Evolutionary conservation across 1,140 invertebrate species (phyloP).

Genomic region (Macrobrachium rosenbergii): DNA sequence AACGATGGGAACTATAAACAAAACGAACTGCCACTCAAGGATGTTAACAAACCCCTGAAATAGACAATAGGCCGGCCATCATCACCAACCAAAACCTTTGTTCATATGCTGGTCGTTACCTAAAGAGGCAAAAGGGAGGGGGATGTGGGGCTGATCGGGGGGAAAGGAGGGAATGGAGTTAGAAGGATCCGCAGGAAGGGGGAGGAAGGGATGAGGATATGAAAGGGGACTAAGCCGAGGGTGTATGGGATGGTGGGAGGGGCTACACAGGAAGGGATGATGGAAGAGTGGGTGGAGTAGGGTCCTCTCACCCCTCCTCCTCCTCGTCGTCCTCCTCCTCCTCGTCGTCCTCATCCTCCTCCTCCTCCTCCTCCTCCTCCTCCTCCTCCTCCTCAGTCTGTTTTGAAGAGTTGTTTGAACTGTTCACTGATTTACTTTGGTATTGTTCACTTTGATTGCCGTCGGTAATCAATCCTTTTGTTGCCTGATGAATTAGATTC

Average conservation of each 20-base stretch:
- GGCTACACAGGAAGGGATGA: neutral
- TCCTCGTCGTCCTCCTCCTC: no score
- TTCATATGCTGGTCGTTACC: neutral
- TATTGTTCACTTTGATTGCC: no score
- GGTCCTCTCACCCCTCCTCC: neutral
- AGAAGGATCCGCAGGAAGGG: neutral
- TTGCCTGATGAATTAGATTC: no score
- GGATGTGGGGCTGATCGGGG: no score
- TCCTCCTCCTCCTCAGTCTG: no score
- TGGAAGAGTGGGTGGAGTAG: neutral
- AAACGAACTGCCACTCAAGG: neutral
- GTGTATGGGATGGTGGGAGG: neutral
- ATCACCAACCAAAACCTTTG: neutral
- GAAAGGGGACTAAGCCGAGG: neutral
- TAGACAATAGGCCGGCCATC: conserved; percentile 20
- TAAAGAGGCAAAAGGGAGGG: neutral
- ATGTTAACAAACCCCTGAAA: conserved; percentile 36
- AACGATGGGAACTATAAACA: no score
- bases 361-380: no score
- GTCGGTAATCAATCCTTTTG: no score
- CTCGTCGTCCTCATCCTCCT: no score
- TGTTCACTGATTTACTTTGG: no score
- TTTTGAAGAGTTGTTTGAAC: no score
- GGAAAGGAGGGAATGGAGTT: neutral
- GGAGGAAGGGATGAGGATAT: neutral